A percentile compares a stretch with the other conserved stretches of the same genome.
Conservation (phyloP, 2,113 vertebrate species). For the Tringa solitaria region DNA sequence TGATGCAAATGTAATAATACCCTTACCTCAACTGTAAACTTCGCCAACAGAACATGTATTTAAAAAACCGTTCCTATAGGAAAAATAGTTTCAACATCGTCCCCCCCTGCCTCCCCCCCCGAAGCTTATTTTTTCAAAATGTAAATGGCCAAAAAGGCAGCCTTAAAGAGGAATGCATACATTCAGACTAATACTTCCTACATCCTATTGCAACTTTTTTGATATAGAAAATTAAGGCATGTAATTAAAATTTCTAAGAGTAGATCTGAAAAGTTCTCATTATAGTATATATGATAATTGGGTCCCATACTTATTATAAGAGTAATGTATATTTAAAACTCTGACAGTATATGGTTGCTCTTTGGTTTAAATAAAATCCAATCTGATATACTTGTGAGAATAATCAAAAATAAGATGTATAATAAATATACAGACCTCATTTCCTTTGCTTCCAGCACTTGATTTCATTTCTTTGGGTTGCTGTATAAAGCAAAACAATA, state of each 20-base stretch:
- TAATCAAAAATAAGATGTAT: background rate
- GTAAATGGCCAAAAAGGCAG: background rate
- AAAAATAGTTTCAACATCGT: background rate
- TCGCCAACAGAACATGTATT: background rate
- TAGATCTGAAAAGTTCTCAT: background rate
- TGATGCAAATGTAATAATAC: background rate
- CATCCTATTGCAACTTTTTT: background rate
- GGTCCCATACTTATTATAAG: background rate
- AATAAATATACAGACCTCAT: slow-evolving; percentile 81
- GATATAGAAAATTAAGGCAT: background rate
- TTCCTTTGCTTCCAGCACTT: slow-evolving; percentile 87
- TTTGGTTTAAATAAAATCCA: background rate
- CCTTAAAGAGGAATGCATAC: background rate
- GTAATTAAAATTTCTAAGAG: background rate
- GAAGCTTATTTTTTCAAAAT: background rate
- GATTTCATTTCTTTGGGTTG: slow-evolving; percentile 97
- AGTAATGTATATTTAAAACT: background rate
- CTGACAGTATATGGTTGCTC: background rate
- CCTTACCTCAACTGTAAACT: background rate
- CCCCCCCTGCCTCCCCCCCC: too few species aligned
- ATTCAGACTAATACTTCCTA: background rate
- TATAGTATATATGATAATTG: background rate
- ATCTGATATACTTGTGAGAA: background rate
- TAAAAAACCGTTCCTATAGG: background rate
- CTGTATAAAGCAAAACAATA: slow-evolving; percentile 73